Base-by-base conservation (phyloP, 2,888 invertebrate genomes). In the Nebria brevicollis region DNA sequence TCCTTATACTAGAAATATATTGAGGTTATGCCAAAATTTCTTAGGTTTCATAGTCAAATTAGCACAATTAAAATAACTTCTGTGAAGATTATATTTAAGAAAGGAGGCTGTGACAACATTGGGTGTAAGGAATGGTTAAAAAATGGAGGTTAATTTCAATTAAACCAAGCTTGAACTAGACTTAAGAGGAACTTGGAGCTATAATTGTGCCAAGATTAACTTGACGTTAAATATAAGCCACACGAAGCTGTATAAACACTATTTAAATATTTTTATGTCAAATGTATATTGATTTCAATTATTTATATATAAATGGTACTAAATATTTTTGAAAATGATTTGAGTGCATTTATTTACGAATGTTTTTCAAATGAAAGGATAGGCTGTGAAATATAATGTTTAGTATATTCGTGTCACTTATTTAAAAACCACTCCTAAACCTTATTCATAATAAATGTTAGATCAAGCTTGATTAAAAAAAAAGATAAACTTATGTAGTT, bases 381-480 rank as follows among this genome's bases (percentile, higher is more conserved):
- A 77, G 77, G 77, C 77, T 77, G 77, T 77, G 77, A 77, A 77
- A 54, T 54, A 54, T 54, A 54, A 54, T 54, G 54, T 54, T 54
- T 54, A 54, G 54, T 54, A 54, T 7, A 54, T 11, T 54, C 7
- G 54, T 54, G 13, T 8, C 8, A 54, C 13, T 54, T 54, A 8
- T 54, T 11, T 54, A 11, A 7, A 7, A 54, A 54, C 54, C 54
- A 43, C 43, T 43, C 43, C 43, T 43, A 10, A 43, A 43, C 6
- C 10, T 6, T 43, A 6, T 6, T 43, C 20, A 20, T 20, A 20
- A 20, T 20, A 20, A 20, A 20, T 20, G 0, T 20, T 20, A 20
- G 1, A 20, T 20, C 20, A 20, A 20, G 1, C 20, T 1, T 20
- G 20, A 20, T 20, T 20, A 20, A 20, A 20, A 20, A 20, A 20